Evolutionary conservation across 1,140 invertebrate genomes (phyloP), one percentile per base, ranked within the genome.

Genomic region (Apis florea): DNA sequence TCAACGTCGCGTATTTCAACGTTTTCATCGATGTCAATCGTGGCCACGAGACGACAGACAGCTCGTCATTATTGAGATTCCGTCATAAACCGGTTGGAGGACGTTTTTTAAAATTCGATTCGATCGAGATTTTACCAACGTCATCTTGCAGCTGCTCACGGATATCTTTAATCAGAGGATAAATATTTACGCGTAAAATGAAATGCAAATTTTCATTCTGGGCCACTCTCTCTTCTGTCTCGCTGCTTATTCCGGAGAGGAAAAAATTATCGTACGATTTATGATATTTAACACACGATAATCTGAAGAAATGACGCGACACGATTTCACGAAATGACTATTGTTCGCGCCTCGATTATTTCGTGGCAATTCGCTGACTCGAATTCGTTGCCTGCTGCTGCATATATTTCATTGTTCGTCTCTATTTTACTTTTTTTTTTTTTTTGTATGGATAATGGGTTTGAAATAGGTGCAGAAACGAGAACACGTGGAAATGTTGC

Each of bases 151-250:
- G 51, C 21, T 40, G 40, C 40, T 8, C 1, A 11, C 70, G 56
- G 15, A 11, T 1, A 40, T 11, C 49, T 11, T 17, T 70, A 26
- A 49, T 8, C 24, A 54, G 51, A 21, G 19, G 13, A 58, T 63
- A 86, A 86, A 86, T 85, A 85, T 86, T 86, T 86, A 82, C 63
- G 63, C 61, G 63, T 58, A 58, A 64, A 77, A 86, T 82, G 79
- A 86, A 85, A 86, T 85, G 79, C 73, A 86, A 86, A 86, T 86
- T 85, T 85, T 24, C 58, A 63, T 61, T 40, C 21, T 15, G 12
- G 10, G 56, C 59, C 58, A 8, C 17, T 19, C 15, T 15, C 51
- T 0, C 13, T 13, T 47, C n/a, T 13, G 6, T 24, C 13, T 0
- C 47, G 6, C 15, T 15, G 63, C 68, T 64, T 24, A 21, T 9